Evolutionary conservation across 2,797 vertebrate species (phyloP), one percentile per base, ranked within the genome.

Genomic region (Salarias fasciatus): DNA sequence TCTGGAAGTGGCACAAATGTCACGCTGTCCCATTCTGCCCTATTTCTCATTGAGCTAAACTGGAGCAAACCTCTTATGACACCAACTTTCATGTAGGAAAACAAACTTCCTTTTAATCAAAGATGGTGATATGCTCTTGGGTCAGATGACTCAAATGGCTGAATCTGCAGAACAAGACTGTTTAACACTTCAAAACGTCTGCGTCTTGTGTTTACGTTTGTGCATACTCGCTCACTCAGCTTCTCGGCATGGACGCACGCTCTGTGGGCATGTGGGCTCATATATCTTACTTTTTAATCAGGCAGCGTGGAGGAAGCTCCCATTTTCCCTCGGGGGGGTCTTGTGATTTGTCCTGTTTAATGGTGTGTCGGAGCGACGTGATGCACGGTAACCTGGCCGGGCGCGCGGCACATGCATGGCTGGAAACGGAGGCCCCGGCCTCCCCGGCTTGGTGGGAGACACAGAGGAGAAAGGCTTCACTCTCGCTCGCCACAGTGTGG

Each of bases 291-390:
- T 83, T 87, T 5, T 35, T 88, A 88, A 87, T 85, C 77, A 72
- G 71, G 54, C 68, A 18, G 65, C 57, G 63, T 77, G 57, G 69
- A 66, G 57, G 82, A 78, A 70, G 65, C 61, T 42, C 13, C 44
- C 5, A 0, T 75, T 24, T 49, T 83, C 64, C 66, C 60, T 41
- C 35, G 65, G 73, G 65, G 73, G 5, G 58, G 66, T 77, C 31
- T 51, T 60, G 75, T 84, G 82, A 89, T 89, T 88, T 82, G 86
- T 88, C 75, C 75, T 71, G 74, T 68, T 87, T 83, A 86, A 85
- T 85, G 71, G 69, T 6, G 43, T 88, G 81, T 83, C 80, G 41
- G 60, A 55, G 63, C 42, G 62, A 65, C 40, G 54, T 85, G 80
- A 88, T 83, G 68, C 80, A 86, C 70, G 45, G 72, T 68, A 72